Evolutionary conservation across 2,113 vertebrate species (phyloP), one percentile per base, ranked within the genome.

Genomic region (Hiodon tergisus): DNA sequence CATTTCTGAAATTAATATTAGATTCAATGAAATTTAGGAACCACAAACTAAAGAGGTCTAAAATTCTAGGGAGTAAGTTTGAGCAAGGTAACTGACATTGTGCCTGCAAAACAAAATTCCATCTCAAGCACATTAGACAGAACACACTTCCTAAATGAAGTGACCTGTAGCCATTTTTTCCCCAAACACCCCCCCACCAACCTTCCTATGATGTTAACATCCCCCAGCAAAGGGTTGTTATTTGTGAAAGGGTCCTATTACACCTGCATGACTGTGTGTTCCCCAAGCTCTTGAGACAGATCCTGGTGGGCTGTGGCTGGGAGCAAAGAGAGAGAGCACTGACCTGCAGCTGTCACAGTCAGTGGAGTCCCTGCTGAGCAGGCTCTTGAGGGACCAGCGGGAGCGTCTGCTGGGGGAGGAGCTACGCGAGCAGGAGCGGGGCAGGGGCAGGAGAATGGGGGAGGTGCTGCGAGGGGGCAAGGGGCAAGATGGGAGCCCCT

Each of bases 281-380:
- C 58, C 58, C 58, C 9, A 14, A 14, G 55, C 14, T 5, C 60
- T 62, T 62, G 60, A 5, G 61, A 16, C 14, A 63, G 3, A 14
- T 16, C 14, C 17, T 63, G 16, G 3, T 6, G 14, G 61, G n/a
- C 61, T 16, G 54, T 52, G 17, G 59, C 54, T 11, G 48, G 17
- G 2, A 10, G 31, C 31, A 31, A 55, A 67, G 10, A 62, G 2
- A 31, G 48, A 70, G 57, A 59, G 11, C 83, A 91, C 90, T 90
- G 80, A 92, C 91, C 91, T 92, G 89, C 86, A 87, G 83, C 86
- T 82, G 73, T 90, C 91, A 80, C 83, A 82, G 76, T 91, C 89
- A 7, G 85, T 74, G 61, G n/a, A 88, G 66, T 91, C 90, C 84
- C 83, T 88, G 79, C 79, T 77, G 73, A 92, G 85, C 81, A 92